Conservation (phyloP, 1,140 invertebrate species). For the Coptotermes formosanus region DNA sequence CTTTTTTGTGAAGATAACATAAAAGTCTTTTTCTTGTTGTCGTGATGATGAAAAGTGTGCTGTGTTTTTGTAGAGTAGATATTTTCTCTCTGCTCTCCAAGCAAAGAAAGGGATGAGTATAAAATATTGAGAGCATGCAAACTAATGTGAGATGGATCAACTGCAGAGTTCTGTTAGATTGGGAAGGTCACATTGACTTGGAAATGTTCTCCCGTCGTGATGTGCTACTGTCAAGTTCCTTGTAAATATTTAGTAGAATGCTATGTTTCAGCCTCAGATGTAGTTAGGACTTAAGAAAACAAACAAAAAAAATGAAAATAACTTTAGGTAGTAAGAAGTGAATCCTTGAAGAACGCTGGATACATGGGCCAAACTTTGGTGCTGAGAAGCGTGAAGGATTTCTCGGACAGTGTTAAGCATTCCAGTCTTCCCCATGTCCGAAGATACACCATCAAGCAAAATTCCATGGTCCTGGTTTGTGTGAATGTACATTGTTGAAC, state of each 20-base stretch:
- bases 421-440: constrained; percentile 22
- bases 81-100: constrained; percentile 22
- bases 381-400: background rate
- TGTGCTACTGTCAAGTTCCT: constrained; percentile 29
- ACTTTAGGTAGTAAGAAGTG: constrained; percentile 1
- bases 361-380: background rate
- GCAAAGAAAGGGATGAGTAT: background rate
- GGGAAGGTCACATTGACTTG: constrained; percentile 18
- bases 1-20: constrained; percentile 31
- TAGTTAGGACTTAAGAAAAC: constrained; percentile 23
- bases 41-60: constrained; percentile 26
- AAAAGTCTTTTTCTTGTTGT: constrained; percentile 27
- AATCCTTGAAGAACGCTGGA: background rate
- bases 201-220: constrained; percentile 22
- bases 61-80: constrained; percentile 26
- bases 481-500: background rate
- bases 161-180: background rate
- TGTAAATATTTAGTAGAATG: constrained; percentile 27
- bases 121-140: constrained; percentile 7
- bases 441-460: no score
- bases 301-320: background rate
- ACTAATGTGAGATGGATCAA: background rate
- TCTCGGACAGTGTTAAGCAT: constrained; percentile 15
- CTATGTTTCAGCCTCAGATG: constrained; percentile 33
- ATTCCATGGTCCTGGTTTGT: no score